Conservation (phyloP, 37 sponge, comb jelly and placozoan genomes). For the Cladorhizidae sp. region DNA sequence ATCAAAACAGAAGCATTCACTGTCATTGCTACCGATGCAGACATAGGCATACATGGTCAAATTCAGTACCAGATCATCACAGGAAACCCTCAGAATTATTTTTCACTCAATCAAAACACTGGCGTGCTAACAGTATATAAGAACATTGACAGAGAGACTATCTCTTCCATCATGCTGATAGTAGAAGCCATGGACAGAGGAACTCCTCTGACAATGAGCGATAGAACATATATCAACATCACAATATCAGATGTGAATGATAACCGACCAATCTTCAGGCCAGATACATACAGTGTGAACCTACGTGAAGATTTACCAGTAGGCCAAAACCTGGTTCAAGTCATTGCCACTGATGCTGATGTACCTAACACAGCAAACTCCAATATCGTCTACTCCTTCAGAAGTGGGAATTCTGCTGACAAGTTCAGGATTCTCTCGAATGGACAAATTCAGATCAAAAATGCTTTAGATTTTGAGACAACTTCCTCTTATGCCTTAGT, state of each 20-base stretch:
- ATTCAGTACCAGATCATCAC: conserved; percentile 34
- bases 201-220: background rate
- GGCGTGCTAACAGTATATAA: conserved; percentile 24
- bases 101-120: conserved; percentile 4
- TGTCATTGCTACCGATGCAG: conserved; percentile 49
- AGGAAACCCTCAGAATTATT: conserved; percentile 20
- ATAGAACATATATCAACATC: conserved; percentile 18
- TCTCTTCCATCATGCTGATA: conserved; percentile 1
- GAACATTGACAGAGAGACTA: conserved; percentile 45
- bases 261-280: conserved; percentile 64
- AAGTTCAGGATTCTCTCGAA: background rate
- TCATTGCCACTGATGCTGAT: conserved; percentile 56
- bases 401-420: background rate
- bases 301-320: conserved; percentile 34
- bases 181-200: conserved; percentile 45
- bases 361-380: conserved; percentile 43
- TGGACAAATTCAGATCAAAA: background rate
- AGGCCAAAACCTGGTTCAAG: conserved; percentile 1
- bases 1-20: background rate
- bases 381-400: conserved; percentile 24
- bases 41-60: conserved; percentile 38
- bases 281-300: conserved; percentile 7
- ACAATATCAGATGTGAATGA: conserved; percentile 79
- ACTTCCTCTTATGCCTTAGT: conserved; percentile 17
- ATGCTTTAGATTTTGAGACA: conserved; percentile 41